A percentile compares a stretch with the other conserved stretches of the same genome.
Evolutionary conservation across 2,888 invertebrate species (phyloP).

Genomic region (Ecliptopera silaceata): DNA sequence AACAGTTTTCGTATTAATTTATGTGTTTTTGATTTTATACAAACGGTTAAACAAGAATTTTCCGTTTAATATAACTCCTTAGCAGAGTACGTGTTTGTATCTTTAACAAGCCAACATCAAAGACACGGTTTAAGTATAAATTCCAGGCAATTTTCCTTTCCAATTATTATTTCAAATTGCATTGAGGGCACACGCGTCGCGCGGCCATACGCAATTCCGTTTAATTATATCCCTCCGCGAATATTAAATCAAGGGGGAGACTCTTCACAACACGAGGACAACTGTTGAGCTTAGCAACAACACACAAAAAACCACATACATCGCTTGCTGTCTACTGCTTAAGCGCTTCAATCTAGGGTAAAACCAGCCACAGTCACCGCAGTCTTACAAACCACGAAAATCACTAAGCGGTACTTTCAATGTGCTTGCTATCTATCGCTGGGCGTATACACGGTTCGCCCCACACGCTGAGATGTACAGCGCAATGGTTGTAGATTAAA

Average conservation of each 20-base stretch:
- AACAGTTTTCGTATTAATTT: not conserved
- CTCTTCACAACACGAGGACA: constrained; percentile 11
- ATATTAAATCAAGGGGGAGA: constrained; percentile 30
- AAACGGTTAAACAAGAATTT: not conserved
- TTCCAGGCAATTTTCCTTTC: constrained; percentile 1
- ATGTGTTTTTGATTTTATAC: not conserved
- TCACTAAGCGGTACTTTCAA: not conserved
- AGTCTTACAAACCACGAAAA: not conserved
- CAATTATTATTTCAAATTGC: constrained; percentile 15
- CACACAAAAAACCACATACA: constrained; percentile 4
- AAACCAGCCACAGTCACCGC: constrained; percentile 16
- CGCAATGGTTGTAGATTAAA: constrained; percentile 16
- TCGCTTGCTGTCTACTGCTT: constrained; percentile 11
- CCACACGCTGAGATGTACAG: not conserved
- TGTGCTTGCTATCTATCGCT: constrained; percentile 14
- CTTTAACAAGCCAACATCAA: not conserved
- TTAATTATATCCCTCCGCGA: constrained; percentile 32
- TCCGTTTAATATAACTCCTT: too few species aligned
- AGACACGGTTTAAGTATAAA: not conserved
- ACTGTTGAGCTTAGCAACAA: constrained; percentile 28
- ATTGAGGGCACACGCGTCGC: constrained; percentile 7
- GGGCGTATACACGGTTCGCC: not conserved
- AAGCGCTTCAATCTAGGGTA: not conserved
- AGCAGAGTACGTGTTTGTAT: not conserved
- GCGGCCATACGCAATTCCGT: constrained; percentile 26